A percentile compares a stretch with the other conserved stretches of the same genome.
Conservation (phyloP, 2,113 vertebrate genomes). For the Gobio gobio region DNA sequence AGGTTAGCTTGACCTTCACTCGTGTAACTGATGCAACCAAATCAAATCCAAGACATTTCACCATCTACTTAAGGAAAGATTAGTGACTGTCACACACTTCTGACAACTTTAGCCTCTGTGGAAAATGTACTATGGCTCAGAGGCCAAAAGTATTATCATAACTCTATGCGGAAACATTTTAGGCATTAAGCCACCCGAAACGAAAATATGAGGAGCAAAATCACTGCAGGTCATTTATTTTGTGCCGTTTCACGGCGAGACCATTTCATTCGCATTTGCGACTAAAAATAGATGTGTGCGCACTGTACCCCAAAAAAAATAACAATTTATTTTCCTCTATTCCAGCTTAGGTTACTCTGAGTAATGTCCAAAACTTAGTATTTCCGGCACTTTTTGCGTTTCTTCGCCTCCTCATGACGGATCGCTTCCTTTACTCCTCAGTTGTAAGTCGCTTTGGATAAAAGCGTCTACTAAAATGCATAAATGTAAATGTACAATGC, state of each 20-base stretch:
- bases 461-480: too few species aligned
- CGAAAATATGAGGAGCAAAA: not conserved
- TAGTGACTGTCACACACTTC: not conserved
- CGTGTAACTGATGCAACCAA: not conserved
- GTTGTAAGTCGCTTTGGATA: too few species aligned
- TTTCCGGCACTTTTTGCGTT: too few species aligned
- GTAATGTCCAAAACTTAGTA: too few species aligned
- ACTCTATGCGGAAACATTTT: not conserved
- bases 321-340: too few species aligned
- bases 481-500: too few species aligned
- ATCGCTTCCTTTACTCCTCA: too few species aligned
- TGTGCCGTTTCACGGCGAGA: not conserved
- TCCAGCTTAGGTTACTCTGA: too few species aligned
- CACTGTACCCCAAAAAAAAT: too few species aligned
- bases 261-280: too few species aligned
- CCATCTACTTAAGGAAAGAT: not conserved
- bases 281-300: too few species aligned
- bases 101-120: not conserved
- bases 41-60: not conserved
- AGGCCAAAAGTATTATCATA: constrained; percentile 3
- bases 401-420: too few species aligned
- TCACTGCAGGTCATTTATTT: not conserved
- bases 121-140: not conserved
- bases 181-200: not conserved
- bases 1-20: not conserved